phyloP scores from a whole-genome alignment of 2,888 invertebrate genomes.

The Steinernema carpocapsae region DNA sequence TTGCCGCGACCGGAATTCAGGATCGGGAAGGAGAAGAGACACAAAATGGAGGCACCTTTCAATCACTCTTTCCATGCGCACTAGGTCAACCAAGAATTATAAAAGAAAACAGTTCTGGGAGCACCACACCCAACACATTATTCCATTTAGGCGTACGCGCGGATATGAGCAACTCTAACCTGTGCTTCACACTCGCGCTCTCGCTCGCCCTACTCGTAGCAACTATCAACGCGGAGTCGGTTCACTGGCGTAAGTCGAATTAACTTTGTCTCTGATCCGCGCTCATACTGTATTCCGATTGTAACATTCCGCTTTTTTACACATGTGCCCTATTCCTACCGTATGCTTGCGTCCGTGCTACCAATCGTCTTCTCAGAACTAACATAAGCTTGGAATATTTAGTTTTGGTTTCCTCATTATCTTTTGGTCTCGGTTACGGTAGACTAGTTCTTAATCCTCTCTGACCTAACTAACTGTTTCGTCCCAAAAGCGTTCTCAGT shows the following conservation, averaged over 20 bases:
- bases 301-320: no score
- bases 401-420: no score
- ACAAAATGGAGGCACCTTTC: conserved; percentile 10
- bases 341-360: no score
- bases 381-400: no score
- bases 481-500: no score
- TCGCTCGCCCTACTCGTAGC: not conserved
- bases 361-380: no score
- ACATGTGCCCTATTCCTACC: no score
- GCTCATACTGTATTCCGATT: no score
- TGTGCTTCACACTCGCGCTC: not conserved
- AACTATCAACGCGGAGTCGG: conserved; percentile 42
- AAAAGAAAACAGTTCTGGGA: not conserved
- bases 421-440: no score
- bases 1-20: conserved; percentile 16
- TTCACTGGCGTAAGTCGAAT: conserved; percentile 58
- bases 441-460: no score
- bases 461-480: no score
- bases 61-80: conserved; percentile 15
- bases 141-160: not conserved
- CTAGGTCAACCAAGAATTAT: conserved; percentile 15
- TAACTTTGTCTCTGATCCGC: not conserved
- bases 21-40: not conserved
- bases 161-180: not conserved
- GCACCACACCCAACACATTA: not conserved